A percentile compares a stretch with the other conserved stretches of the same genome.
Evolutionary conservation across 2,888 invertebrate species (phyloP).

Genomic region (Yponomeuta malinellus): DNA sequence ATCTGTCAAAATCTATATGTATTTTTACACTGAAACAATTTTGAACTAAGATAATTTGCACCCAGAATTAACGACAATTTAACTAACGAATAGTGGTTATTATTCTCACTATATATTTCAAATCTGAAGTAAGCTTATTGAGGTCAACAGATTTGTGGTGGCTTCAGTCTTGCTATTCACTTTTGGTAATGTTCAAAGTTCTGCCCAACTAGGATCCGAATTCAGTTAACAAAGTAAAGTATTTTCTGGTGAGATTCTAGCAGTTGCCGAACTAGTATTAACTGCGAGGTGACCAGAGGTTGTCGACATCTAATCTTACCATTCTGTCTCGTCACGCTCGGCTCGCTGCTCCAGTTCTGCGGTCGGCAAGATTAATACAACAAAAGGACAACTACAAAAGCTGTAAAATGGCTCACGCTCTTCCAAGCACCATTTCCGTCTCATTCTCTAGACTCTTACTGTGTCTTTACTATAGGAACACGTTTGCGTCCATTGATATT

Average conservation of each 20-base stretch:
- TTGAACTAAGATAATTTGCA: no score
- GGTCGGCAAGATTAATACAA: slow-evolving; percentile 34
- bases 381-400: background rate
- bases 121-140: background rate
- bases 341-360: slow-evolving; percentile 44
- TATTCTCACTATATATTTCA: no score
- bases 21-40: no score
- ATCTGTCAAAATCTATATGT: no score
- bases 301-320: slow-evolving; percentile 28
- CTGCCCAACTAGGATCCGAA: background rate
- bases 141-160: background rate
- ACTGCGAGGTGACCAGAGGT: slow-evolving; percentile 16
- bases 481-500: no score
- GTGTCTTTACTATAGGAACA: no score
- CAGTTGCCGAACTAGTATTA: background rate
- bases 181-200: background rate
- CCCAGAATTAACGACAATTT: no score
- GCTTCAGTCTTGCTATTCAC: background rate
- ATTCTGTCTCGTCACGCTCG: slow-evolving; percentile 44
- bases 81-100: no score
- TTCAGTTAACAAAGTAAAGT: background rate
- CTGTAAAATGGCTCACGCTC: background rate
- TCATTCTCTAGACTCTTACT: no score
- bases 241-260: background rate
- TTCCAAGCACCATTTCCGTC: background rate